Evolutionary conservation across 1,140 invertebrate species (phyloP).

Genomic region (Drosophila bipectinata): DNA sequence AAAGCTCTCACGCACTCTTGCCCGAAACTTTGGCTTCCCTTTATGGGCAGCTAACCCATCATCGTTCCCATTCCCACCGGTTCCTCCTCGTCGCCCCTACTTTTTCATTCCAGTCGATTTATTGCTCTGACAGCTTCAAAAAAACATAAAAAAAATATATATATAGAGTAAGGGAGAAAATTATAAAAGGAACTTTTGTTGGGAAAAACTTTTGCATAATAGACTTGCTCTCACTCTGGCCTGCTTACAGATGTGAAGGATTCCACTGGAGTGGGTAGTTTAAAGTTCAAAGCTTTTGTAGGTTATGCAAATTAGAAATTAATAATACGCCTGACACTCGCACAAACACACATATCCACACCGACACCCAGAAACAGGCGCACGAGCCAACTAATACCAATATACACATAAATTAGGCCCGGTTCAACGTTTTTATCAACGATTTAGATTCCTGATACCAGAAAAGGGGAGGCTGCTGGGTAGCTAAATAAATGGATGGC

Average conservation of each 20-base stretch:
- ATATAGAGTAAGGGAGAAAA: slow-evolving; percentile 40
- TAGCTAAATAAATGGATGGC: not conserved
- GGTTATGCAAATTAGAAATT: slow-evolving; percentile 82
- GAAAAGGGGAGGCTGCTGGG: not conserved
- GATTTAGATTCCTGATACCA: slow-evolving; percentile 42
- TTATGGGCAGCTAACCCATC: slow-evolving; percentile 42
- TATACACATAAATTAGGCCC: slow-evolving; percentile 78
- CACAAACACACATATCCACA: slow-evolving; percentile 26
- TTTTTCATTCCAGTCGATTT: slow-evolving; percentile 69
- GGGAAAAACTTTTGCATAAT: slow-evolving; percentile 73
- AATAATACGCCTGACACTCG: slow-evolving; percentile 64
- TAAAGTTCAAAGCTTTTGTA: slow-evolving; percentile 81
- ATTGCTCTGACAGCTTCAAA: slow-evolving; percentile 64
- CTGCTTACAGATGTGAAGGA: slow-evolving; percentile 34
- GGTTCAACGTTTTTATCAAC: slow-evolving; percentile 78
- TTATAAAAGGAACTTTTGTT: slow-evolving; percentile 51
- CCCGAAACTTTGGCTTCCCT: slow-evolving; percentile 42
- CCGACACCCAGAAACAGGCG: slow-evolving; percentile 10
- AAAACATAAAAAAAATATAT: slow-evolving; percentile 15
- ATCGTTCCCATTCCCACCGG: slow-evolving; percentile 15
- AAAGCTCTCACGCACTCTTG: slow-evolving; percentile 60
- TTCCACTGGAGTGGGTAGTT: slow-evolving; percentile 47
- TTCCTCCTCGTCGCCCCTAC: not conserved
- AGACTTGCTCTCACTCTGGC: slow-evolving; percentile 50
- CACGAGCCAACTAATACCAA: slow-evolving; percentile 61